phyloP scores from a whole-genome alignment of 2,113 vertebrate genomes.

The Hydrochoerus hydrochaeris region DNA sequence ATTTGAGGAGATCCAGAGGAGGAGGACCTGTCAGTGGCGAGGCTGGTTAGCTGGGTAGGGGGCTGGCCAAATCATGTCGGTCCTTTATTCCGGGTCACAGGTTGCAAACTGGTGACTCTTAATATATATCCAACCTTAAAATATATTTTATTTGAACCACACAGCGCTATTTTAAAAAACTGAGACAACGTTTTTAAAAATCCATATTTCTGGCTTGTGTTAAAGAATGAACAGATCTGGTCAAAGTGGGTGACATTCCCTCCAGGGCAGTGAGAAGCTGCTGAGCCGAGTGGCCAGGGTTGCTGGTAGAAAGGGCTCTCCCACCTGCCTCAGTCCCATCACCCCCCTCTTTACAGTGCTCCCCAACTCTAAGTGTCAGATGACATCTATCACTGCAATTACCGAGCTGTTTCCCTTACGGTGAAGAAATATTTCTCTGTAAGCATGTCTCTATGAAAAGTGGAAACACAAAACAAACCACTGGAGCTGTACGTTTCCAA shows the following conservation, averaged over 20 bases:
- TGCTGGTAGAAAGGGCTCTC: not conserved
- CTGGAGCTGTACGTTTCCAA: conserved; percentile 25
- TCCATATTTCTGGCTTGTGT: conserved; percentile 16
- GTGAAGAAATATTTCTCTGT: conserved; percentile 56
- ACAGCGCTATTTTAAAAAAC: not conserved
- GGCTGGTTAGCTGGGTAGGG: not conserved
- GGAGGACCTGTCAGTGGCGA: not conserved
- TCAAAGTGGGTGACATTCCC: not conserved
- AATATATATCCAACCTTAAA: not conserved
- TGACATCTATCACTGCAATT: conserved; percentile 3
- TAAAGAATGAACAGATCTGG: not conserved
- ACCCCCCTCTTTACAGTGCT: not conserved
- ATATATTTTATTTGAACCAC: not conserved
- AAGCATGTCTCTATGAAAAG: conserved; percentile 39
- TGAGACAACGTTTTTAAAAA: not conserved
- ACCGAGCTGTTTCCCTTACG: not conserved
- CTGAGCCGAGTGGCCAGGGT: not conserved
- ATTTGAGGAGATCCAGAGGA: not conserved
- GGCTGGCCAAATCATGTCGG: not conserved
- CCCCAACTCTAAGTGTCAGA: not conserved
- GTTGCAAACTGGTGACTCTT: not conserved
- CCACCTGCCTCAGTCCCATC: accelerated
- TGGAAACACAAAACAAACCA: conserved; percentile 64
- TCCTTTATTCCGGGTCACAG: not conserved
- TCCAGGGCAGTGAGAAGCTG: not conserved